Percentiles rank a stretch among this genome's conserved stretches.
These are phyloP conservation scores for Tenebrio molitor DNA, from an alignment of 1,140 invertebrate species.

Conservation along the genomic window DNA sequence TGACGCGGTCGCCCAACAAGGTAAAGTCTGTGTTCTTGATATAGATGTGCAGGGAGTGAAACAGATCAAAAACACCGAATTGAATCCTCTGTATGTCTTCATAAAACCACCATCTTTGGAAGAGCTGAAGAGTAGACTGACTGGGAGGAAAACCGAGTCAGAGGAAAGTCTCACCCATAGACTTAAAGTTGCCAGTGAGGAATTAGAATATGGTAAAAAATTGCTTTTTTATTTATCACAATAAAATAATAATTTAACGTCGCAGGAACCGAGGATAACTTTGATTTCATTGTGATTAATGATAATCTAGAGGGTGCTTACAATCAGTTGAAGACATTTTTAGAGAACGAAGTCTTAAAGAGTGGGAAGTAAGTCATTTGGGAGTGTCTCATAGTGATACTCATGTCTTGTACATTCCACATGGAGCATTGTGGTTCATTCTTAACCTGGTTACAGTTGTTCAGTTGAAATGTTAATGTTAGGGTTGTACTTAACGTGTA, in stretches of 20 bases:
- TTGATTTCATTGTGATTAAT: constrained; percentile 92
- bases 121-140: constrained; percentile 84
- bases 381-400: not conserved
- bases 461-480: too few relatives aligned
- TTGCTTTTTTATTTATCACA: too few relatives aligned
- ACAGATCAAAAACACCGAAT: constrained; percentile 86
- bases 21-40: constrained; percentile 81
- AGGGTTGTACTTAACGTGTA: constrained; percentile 3
- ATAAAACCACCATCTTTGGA: constrained; percentile 92
- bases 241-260: too few relatives aligned
- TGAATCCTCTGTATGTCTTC: constrained; percentile 91
- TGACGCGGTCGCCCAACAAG: constrained; percentile 81
- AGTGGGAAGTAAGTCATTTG: constrained; percentile 11
- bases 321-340: constrained; percentile 70
- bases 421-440: constrained; percentile 3
- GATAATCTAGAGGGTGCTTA: constrained; percentile 92
- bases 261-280: constrained; percentile 84
- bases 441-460: not conserved
- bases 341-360: constrained; percentile 49
- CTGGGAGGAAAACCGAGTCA: constrained; percentile 88
- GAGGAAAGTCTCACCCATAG: constrained; percentile 86
- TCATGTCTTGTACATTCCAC: constrained; percentile 16
- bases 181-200: constrained; percentile 79
- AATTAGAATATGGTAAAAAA: constrained; percentile 86
- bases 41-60: constrained; percentile 98